Evolutionary conservation across 2,797 vertebrate species (phyloP), one percentile per base, ranked within the genome.

Genomic region (Acanthis flammea): DNA sequence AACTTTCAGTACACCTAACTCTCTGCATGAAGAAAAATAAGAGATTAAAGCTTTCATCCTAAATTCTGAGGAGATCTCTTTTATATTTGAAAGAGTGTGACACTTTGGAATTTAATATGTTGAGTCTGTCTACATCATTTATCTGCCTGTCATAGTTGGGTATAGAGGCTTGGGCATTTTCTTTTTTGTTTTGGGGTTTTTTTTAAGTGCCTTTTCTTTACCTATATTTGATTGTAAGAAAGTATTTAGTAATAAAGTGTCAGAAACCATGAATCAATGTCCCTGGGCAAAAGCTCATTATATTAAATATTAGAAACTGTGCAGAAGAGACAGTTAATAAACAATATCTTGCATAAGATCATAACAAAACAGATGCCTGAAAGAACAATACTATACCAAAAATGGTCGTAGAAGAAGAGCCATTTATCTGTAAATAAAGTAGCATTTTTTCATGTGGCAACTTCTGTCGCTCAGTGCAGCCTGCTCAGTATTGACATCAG

Each of bases 201-300:
- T 28, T n/a, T 63, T 30, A 50, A 42, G 17, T 5, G 3, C 4
- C 50, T 88, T 86, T 89, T 45, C 10, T 70, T 87, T 60, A 15
- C 25, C 14, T 84, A 16, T 74, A 66, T 87, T 90, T 86, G 60
- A 88, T 55, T 85, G 25, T 42, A 81, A 85, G 47, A 66, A 77
- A 87, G 31, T 45, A 53, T 84, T 96, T 90, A 84, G 14, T n/a
- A 63, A 28, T 84, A 66, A 93, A 94, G 15, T 53, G 15, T n/a
- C n/a, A n/a, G n/a, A n/a, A 93, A 60, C 61, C 61, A 90, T 82
- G 47, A 87, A 94, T 95, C 75, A 93, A 62, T 86, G 72, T 86
- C 81, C 72, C 45, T 47, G 84, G 51, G 27, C 24, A 88, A 82
- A 81, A 74, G 8, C 16, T 92, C 71, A 80, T 91, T 91, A 57